phyloP scores from a whole-genome alignment of 1,140 invertebrate species.

The Lepidurus packardi region DNA sequence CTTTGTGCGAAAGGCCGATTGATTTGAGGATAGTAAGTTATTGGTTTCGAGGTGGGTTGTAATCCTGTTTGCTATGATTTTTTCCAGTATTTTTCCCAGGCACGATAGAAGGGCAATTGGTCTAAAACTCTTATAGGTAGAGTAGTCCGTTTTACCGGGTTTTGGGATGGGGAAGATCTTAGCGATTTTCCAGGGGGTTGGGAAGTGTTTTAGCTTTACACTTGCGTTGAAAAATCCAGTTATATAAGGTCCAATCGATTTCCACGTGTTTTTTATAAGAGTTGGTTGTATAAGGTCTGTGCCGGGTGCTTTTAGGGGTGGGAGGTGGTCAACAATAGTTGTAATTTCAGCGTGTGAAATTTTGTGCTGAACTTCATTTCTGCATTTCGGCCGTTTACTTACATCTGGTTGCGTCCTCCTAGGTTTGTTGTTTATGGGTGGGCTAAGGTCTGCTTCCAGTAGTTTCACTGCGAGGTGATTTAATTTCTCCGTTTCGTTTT shows the following conservation, averaged over 20 bases:
- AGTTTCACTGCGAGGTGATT: background rate
- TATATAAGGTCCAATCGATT: background rate
- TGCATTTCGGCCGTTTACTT: background rate
- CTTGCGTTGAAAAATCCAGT: conserved; percentile 13
- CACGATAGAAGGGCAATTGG: conserved; percentile 12
- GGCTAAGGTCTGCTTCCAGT: background rate
- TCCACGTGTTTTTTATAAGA: background rate
- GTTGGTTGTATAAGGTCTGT: conserved; percentile 18
- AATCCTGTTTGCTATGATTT: background rate
- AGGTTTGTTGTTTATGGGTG: background rate
- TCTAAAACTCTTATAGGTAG: background rate
- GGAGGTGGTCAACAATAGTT: background rate
- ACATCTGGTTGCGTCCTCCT: background rate
- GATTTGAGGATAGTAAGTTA: background rate
- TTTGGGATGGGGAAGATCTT: conserved; percentile 24
- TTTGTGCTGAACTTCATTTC: background rate
- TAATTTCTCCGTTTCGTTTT: background rate
- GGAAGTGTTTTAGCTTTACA: conserved; percentile 6
- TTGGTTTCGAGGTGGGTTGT: background rate
- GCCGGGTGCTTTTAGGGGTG: conserved; percentile 22
- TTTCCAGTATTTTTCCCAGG: conserved; percentile 26
- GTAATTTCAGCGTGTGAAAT: background rate
- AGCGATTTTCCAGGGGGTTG: conserved; percentile 19
- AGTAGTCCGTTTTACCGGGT: conserved; percentile 13
- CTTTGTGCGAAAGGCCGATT: conserved; percentile 20